phyloP scores from a whole-genome alignment of 2,888 invertebrate species.

The Dicycla oo region DNA sequence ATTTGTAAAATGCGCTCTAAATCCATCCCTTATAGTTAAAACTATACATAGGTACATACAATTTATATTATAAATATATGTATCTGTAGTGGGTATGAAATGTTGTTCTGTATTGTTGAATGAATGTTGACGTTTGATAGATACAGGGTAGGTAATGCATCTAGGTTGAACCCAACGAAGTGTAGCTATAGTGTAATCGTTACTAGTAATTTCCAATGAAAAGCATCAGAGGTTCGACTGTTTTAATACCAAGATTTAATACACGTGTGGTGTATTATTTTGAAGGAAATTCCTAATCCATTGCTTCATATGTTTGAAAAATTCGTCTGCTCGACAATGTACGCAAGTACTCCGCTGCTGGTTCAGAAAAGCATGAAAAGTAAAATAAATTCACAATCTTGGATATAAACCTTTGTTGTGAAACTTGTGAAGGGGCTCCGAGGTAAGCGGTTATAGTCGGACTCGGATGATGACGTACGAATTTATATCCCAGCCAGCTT shows the following conservation, averaged over 20 bases:
- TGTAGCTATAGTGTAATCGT: conserved; percentile 69
- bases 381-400: conserved; percentile 43
- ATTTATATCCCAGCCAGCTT: conserved; percentile 56
- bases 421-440: conserved; percentile 40
- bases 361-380: conserved; percentile 16
- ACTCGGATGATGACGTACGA: conserved; percentile 33
- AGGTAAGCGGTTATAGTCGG: conserved; percentile 38
- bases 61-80: conserved; percentile 66
- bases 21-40: conserved; percentile 76
- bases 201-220: conserved; percentile 61
- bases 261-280: too few species aligned
- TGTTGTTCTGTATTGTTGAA: conserved; percentile 70
- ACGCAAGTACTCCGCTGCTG: neutral
- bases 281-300: neutral
- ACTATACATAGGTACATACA: conserved; percentile 62
- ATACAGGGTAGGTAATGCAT: conserved; percentile 85
- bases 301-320: neutral
- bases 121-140: conserved; percentile 78
- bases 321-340: neutral
- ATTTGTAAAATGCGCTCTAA: conserved; percentile 74
- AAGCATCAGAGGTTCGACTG: conserved; percentile 29
- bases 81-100: conserved; percentile 63
- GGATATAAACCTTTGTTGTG: conserved; percentile 36
- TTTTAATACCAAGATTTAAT: conserved; percentile 20
- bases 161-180: conserved; percentile 84